Evolutionary conservation across 2,888 invertebrate species (phyloP), one percentile per base, ranked within the genome.

Genomic region (Oscheius sp.): DNA sequence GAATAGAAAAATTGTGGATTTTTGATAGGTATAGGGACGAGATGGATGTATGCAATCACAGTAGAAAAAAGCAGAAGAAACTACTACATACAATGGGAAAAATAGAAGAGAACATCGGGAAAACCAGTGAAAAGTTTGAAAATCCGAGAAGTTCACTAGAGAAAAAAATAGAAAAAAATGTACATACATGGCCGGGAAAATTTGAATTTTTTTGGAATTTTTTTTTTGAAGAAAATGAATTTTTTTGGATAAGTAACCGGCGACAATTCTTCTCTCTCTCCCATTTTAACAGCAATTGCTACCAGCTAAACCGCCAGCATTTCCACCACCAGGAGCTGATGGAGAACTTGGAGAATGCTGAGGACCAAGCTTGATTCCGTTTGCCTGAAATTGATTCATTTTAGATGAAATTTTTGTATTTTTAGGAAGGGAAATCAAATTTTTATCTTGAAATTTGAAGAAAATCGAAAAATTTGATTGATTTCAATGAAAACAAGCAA

Each of bases 331-430:
- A 12, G 88, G 88, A 18, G 87, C 82, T 70, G 82, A 92, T 45
- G 94, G 93, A 89, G 93, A 94, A 88, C 93, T 94, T 72, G 95
- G 95, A 77, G 96, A 95, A 91, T 98, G 96, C 91, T 98, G 97
- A 78, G 98, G 97, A 70, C 98, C 99, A 88, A 99, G 95, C 92
- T 99, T 99, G 90, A 99, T 99, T 87, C 99, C 98, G 90, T 99
- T 99, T 82, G 98, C 98, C 97, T 98, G 89, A 23, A 91, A 72
- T n/a, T 2, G 16, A 23, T n/a, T n/a, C n/a, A n/a, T n/a, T n/a
- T n/a, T n/a, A n/a, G n/a, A n/a, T n/a, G n/a, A 53, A 29, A 13
- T 55, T 55, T 25, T 12, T n/a, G n/a, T n/a, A n/a, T n/a, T 16
- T 23, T 45, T 13, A 12, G 16, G n/a, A n/a, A n/a, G n/a, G n/a